Percentiles rank a stretch among this genome's conserved stretches.
phyloP scores from a whole-genome alignment of 2,113 vertebrate species.

The Opisthocomus hoazin region DNA sequence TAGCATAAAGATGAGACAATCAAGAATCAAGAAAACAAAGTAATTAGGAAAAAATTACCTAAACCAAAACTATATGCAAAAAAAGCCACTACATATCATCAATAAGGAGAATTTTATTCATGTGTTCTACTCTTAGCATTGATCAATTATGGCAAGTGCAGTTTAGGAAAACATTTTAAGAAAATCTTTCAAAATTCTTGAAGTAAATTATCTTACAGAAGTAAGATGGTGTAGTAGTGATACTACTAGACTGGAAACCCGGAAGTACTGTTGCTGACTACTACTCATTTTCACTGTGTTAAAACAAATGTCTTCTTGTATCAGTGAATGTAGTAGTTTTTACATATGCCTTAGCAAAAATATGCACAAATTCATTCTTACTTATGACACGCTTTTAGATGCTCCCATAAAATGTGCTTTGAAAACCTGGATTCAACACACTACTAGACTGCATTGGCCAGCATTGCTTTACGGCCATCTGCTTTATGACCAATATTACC shows the following conservation, averaged over 20 bases:
- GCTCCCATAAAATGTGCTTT: background rate
- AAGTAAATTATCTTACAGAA: background rate
- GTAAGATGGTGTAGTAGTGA: background rate
- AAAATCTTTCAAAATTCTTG: background rate
- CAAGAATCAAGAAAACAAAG: background rate
- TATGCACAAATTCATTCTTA: background rate
- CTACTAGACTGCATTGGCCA: background rate
- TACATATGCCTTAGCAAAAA: background rate
- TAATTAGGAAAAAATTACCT: background rate
- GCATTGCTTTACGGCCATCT: background rate
- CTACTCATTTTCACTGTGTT: background rate
- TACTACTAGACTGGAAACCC: background rate
- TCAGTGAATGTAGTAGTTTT: background rate
- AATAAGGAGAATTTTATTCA: background rate
- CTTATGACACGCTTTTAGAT: background rate
- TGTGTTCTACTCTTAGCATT: background rate
- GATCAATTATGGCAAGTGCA: background rate
- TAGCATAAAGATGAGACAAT: background rate
- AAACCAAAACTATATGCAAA: background rate
- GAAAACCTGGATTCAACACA: background rate
- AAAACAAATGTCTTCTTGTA: background rate
- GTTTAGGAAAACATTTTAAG: background rate
- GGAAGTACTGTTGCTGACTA: background rate
- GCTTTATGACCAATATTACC: background rate
- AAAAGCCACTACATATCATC: background rate